Evolutionary conservation across 1,140 invertebrate species (phyloP), one percentile per base, ranked within the genome.

Genomic region (Drosophila subpulchrella): DNA sequence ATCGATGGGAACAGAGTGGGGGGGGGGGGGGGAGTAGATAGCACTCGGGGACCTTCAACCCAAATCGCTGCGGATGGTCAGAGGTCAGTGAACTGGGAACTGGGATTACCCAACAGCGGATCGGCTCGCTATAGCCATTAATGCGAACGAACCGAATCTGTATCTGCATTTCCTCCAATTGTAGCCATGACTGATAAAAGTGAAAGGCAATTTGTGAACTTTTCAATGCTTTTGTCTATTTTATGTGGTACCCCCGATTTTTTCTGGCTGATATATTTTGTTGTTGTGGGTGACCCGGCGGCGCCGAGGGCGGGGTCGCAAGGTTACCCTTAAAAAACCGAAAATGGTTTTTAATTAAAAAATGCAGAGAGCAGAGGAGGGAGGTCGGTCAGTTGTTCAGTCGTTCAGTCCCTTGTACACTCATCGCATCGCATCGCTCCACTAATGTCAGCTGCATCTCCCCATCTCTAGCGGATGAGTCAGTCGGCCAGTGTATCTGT

Each of bases 161-260:
- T 53, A 53, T 36, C 50, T 53, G 50, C 50, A 53, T 56, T 58
- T 58, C 41, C 56, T 46, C 17, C 59, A 39, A 59, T 51, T 57
- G 47, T 27, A 68, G 3, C 48, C 47, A 68, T 53, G 39, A 44
- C 48, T 54, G 66, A 61, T 60, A 73, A 74, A 75, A 75, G 72
- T 74, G 70, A 75, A 75, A 75, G 72, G 70, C 39, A 63, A 74
- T 75, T 75, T 74, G 58, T 70, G 67, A 70, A 48, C 67, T 57
- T 66, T 65, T 58, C 53, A 65, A 46, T 63, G 39, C 39, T 66
- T 61, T 32, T 39, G 47, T 51, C 24, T 51, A 59, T 57, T 62
- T 62, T 59, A 24, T 58, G 17, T 61, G 48, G 48, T 50, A 50
- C n/a, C 48, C 27, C 10, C 46, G 6, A 15, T 30, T 39, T 41